Evolutionary conservation across 2,797 vertebrate species (phyloP).

Genomic region (Melanotaenia boesemani): DNA sequence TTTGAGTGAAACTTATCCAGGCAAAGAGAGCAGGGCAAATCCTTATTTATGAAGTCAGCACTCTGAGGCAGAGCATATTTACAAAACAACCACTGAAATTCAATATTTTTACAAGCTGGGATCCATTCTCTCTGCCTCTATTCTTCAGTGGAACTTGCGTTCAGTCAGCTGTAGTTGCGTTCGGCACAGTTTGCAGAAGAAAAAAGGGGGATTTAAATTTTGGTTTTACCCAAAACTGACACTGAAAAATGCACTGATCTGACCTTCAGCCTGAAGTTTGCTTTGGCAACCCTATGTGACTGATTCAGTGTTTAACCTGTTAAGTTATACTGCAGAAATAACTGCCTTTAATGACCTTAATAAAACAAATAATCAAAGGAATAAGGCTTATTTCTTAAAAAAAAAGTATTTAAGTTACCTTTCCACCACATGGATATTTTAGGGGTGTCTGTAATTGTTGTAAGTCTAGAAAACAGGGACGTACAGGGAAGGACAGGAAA

Average conservation of each 20-base stretch:
- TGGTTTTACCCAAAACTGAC: constrained; percentile 5
- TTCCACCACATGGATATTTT: not conserved
- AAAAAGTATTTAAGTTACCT: not conserved
- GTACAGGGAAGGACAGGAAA: not conserved
- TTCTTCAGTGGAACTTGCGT: constrained; percentile 18
- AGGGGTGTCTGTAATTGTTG: not conserved
- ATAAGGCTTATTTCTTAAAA: constrained; percentile 7
- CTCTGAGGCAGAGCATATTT: constrained; percentile 26
- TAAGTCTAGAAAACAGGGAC: too few species aligned
- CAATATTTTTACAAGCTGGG: constrained; percentile 32
- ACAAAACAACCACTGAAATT: constrained; percentile 33
- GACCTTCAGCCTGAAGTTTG: constrained; percentile 5
- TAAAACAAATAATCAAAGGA: not conserved
- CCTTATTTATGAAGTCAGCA: constrained; percentile 46
- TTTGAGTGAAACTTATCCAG: constrained; percentile 29
- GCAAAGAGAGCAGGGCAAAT: constrained; percentile 28
- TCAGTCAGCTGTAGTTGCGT: constrained; percentile 23
- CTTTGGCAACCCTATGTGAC: not conserved
- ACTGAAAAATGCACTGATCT: constrained; percentile 10
- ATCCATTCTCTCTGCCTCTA: constrained; percentile 4
- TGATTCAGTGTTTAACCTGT: not conserved
- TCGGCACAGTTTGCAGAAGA: constrained; percentile 13
- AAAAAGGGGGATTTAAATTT: constrained; percentile 30
- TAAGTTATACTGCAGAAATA: not conserved
- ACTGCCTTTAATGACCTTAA: not conserved